Evolutionary conservation across 37 sponge, comb jelly and placozoan genomes (phyloP), one percentile per base, ranked within the genome.

Genomic region (Lycopodina hypogea): DNA sequence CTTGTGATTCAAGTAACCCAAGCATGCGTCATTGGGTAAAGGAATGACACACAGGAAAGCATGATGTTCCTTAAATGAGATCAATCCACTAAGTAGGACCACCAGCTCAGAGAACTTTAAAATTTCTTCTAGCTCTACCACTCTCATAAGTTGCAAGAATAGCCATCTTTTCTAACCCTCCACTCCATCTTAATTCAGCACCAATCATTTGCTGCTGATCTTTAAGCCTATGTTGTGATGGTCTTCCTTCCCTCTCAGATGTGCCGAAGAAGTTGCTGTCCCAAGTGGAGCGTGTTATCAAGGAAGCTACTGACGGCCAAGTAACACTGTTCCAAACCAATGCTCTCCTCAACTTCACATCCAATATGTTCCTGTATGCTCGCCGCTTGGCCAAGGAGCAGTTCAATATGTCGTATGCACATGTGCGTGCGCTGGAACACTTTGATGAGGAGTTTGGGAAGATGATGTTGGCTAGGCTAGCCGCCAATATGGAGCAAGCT

Each of bases 321-420:
- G 68, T 69, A 22, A 83, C 69, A 1, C 70, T 76, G 18, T 83
- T 68, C 76, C 58, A 69, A 33, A 77, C 84, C 34, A 69, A 69
- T 36, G 30, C 67, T 24, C 55, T 75, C 33, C 84, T 83, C 19
- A 70, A 75, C 21, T 56, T 60, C 42, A 83, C 84, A 3, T 56
- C 56, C 4, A 34, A 57, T 3, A 69, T 76, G 1, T 83, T 55
- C 32, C 42, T 50, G 7, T 83, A 83, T 69, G 84, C 76, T 37
- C 84, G 84, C n/a, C 4, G 38, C 15, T 69, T 76, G 21, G 26
- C 28, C 32, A 24, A 33, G 34, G 59, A 83, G 34, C 19, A 68
- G 3, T 83, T 57, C 29, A 71, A 83, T 26, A 60, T 83, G 41
- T 50, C 68, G n/a, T 26, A 56, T 1, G 30, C 52, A 30, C 30